phyloP scores from a whole-genome alignment of 53 echinoderm and acorn worm species.

The Hippasteria phrygiana region DNA sequence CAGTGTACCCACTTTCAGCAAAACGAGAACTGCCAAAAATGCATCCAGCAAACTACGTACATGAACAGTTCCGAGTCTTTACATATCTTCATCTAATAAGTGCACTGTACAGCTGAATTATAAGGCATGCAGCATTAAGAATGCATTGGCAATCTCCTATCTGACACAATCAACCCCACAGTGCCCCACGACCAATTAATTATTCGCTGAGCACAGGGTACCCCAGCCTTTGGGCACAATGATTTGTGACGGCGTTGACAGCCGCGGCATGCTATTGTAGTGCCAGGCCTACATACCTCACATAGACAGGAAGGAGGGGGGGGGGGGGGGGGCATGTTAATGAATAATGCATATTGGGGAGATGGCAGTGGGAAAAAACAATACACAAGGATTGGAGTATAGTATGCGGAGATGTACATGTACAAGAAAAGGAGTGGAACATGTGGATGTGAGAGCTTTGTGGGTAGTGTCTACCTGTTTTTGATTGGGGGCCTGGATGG shows the following conservation, averaged over 20 bases:
- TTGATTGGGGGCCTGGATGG: background rate
- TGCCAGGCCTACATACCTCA: background rate
- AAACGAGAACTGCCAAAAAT: no score
- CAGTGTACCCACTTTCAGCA: no score
- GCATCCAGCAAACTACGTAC: background rate
- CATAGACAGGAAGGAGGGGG: background rate
- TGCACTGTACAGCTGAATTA: background rate
- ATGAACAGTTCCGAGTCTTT: background rate
- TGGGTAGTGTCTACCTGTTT: background rate
- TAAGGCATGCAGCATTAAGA: conserved; percentile 24
- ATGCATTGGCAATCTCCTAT: conserved; percentile 23
- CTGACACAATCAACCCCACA: conserved; percentile 21
- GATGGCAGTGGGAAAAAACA: conserved; percentile 26
- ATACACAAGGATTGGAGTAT: conserved; percentile 9
- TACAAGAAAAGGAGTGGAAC: conserved; percentile 19
- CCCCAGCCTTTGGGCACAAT: conserved; percentile 29
- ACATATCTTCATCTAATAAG: background rate
- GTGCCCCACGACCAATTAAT: conserved; percentile 53
- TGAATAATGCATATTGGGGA: conserved; percentile 25
- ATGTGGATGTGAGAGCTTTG: background rate
- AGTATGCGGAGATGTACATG: background rate
- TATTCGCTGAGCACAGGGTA: conserved; percentile 23
- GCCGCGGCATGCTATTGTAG: conserved; percentile 29
- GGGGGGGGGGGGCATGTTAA: conserved; percentile 21
- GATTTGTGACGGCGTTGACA: conserved; percentile 42